A percentile compares a stretch with the other conserved stretches of the same genome.
These are phyloP conservation scores for Hyposoter didymator DNA, from an alignment of 2,888 invertebrate species.

Conservation along the genomic window DNA sequence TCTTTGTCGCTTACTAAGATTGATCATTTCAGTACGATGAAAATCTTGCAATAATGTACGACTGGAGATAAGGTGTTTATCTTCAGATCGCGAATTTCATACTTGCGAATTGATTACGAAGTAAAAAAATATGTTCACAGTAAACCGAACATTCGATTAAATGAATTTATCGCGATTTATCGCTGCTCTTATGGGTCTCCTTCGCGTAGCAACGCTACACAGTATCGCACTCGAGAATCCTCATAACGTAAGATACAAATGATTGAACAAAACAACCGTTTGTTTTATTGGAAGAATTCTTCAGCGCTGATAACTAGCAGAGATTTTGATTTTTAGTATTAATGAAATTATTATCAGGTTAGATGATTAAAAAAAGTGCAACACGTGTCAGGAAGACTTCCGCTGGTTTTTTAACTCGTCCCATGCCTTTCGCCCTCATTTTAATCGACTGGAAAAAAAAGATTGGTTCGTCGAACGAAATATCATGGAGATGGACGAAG, in stretches of 20 bases:
- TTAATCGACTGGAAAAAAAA: background rate
- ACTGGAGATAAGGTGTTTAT: constrained; percentile 1
- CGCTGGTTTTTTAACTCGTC: background rate
- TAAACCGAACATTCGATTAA: background rate
- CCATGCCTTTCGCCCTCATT: background rate
- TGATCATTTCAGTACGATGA: background rate
- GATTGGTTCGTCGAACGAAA: background rate
- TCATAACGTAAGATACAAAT: background rate
- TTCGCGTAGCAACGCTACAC: background rate
- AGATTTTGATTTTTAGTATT: background rate
- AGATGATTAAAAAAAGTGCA: background rate
- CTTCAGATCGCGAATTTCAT: background rate
- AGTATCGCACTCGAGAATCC: background rate
- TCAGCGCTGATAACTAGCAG: background rate
- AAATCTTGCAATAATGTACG: background rate
- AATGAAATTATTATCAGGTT: background rate
- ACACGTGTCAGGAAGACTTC: background rate
- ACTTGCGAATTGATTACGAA: background rate
- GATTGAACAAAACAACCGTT: background rate
- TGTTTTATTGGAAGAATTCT: background rate
- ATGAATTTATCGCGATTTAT: constrained; percentile 7
- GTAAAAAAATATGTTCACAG: background rate
- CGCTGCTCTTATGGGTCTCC: background rate
- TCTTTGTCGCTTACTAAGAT: background rate
- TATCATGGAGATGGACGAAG: background rate